These are phyloP conservation scores for Carollia perspicillata DNA, from an alignment of 2,113 vertebrate species.

Conservation along the genomic window DNA sequence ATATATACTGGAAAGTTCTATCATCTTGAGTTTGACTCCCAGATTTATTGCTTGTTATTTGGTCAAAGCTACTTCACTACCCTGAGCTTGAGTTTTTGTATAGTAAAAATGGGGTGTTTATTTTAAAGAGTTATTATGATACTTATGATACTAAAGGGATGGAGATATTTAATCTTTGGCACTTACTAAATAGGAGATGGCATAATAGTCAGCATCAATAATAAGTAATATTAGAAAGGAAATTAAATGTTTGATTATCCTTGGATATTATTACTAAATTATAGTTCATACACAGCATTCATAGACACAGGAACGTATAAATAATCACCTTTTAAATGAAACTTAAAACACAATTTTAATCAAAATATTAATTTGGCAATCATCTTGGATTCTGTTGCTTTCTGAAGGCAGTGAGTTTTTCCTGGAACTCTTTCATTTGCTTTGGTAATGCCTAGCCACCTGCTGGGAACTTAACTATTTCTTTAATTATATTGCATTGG, in stretches of 20 bases:
- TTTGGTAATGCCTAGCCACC: not conserved
- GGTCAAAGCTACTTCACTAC: not conserved
- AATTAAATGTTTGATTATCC: constrained; percentile 15
- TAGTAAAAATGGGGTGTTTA: not conserved
- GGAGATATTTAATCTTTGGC: not conserved
- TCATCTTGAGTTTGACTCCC: not conserved
- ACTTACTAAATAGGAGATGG: not conserved
- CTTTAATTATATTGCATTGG: not conserved
- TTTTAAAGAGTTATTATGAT: not conserved
- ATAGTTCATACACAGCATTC: not conserved
- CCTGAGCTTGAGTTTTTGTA: not conserved
- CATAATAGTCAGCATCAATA: not conserved
- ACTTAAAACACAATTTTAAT: not conserved
- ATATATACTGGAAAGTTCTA: not conserved
- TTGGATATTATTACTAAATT: not conserved
- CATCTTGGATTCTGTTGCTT: not conserved
- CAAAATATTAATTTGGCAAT: not conserved
- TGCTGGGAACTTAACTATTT: not conserved
- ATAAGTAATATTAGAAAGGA: not conserved
- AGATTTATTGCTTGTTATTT: not conserved
- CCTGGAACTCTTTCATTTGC: not conserved
- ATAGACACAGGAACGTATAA: not conserved
- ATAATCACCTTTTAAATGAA: not conserved
- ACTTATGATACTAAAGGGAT: not conserved
- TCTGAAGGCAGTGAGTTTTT: not conserved